Conservation (phyloP, 2,888 invertebrate species). For the Chironomus tentans region DNA sequence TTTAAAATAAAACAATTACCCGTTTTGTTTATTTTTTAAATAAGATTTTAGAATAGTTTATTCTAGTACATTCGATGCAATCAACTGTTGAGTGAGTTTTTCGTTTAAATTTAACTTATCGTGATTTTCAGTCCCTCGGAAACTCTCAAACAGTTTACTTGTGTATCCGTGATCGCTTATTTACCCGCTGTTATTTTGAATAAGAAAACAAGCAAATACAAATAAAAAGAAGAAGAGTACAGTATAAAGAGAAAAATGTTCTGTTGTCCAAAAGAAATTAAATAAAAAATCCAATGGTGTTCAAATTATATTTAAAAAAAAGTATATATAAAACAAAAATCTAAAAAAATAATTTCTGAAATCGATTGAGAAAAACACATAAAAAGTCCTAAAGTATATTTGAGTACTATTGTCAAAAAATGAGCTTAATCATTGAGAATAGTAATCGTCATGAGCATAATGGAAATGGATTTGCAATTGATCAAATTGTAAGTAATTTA, state of each 20-base stretch:
- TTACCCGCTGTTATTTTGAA: background rate
- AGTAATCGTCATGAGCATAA: conserved; percentile 23
- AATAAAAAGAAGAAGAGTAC: background rate
- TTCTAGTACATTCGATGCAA: conserved; percentile 9
- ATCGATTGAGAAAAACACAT: background rate
- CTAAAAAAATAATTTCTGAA: background rate
- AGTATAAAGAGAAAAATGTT: background rate
- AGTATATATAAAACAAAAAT: background rate
- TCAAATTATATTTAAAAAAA: background rate
- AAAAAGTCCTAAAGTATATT: background rate
- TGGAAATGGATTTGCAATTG: conserved; percentile 22
- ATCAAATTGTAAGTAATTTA: conserved; percentile 18
- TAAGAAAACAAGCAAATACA: background rate
- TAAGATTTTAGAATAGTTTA: background rate
- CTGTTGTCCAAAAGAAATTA: conserved; percentile 8
- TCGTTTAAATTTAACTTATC: background rate
- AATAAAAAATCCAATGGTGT: conserved; percentile 14
- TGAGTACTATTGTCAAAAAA: background rate
- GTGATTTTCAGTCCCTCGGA: conserved; percentile 2
- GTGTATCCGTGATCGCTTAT: conserved; percentile 1
- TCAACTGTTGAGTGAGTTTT: background rate
- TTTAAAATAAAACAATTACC: too few relatives aligned
- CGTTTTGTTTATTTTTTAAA: too few relatives aligned
- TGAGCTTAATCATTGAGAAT: conserved; percentile 25
- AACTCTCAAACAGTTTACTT: conserved; percentile 14